phyloP scores from a whole-genome alignment of 2,888 invertebrate species.

The Orthonevra nobilis region DNA sequence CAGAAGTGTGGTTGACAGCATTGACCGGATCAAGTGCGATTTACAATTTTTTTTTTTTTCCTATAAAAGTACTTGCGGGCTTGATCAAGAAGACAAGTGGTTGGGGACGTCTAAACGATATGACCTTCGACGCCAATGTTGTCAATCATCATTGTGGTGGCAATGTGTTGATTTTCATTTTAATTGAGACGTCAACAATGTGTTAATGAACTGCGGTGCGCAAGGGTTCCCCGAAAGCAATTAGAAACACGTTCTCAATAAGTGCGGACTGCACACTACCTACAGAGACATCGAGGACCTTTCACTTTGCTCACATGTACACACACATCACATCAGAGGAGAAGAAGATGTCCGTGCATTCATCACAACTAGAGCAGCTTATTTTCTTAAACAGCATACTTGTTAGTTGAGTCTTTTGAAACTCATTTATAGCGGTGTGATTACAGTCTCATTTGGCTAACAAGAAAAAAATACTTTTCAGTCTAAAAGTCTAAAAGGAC shows the following conservation, averaged over 20 bases:
- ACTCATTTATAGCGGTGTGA: too few relatives aligned
- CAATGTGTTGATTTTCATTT: slow-evolving; percentile 62
- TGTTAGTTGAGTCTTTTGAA: too few relatives aligned
- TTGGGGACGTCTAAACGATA: slow-evolving; percentile 59
- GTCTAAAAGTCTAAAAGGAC: too few relatives aligned
- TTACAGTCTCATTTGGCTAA: too few relatives aligned
- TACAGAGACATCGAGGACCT: too few relatives aligned
- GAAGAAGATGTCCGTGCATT: too few relatives aligned
- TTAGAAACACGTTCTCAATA: neutral
- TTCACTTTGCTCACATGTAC: too few relatives aligned
- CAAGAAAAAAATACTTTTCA: too few relatives aligned
- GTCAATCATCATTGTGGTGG: slow-evolving; percentile 58
- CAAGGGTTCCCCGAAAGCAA: slow-evolving; percentile 17
- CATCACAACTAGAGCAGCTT: too few relatives aligned
- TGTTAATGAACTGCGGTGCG: slow-evolving; percentile 59
- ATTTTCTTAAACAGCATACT: too few relatives aligned
- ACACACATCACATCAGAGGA: too few relatives aligned
- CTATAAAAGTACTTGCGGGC: slow-evolving; percentile 17
- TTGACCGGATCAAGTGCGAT: slow-evolving; percentile 55
- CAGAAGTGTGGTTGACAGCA: slow-evolving; percentile 32
- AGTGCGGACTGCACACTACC: too few relatives aligned
- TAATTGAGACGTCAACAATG: slow-evolving; percentile 66
- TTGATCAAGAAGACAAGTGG: slow-evolving; percentile 25
- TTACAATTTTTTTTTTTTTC: slow-evolving; percentile 28
- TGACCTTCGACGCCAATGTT: slow-evolving; percentile 47